These are phyloP conservation scores for Alosa sapidissima DNA, from an alignment of 2,797 vertebrate genomes.

Conservation along the genomic window DNA sequence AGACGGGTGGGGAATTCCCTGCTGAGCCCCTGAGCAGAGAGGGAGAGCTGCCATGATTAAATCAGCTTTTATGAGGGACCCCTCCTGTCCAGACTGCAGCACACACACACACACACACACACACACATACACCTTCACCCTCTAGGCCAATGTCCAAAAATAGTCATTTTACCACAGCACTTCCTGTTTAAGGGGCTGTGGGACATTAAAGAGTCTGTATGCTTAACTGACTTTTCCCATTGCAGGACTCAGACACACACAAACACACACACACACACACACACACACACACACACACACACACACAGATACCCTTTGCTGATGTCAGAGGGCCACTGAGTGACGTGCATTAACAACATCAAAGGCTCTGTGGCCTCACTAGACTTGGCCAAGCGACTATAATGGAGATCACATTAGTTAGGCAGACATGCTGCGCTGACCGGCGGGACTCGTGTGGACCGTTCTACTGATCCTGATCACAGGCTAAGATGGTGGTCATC, in stretches of 20 bases:
- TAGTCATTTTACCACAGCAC: slow-evolving; percentile 37
- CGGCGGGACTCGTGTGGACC: background rate
- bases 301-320: background rate
- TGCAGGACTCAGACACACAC: background rate
- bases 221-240: slow-evolving; percentile 21
- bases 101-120: slow-evolving; percentile 31
- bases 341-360: background rate
- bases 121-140: background rate
- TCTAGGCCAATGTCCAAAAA: slow-evolving; percentile 22
- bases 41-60: background rate
- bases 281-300: background rate
- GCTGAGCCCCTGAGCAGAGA: background rate
- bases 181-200: background rate
- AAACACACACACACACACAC: background rate
- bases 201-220: slow-evolving; percentile 50
- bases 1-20: background rate
- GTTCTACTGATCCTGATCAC: background rate
- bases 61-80: slow-evolving; percentile 11
- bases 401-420: background rate
- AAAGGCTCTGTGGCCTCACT: background rate
- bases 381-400: background rate
- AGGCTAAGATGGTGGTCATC: background rate
- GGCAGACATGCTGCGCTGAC: background rate
- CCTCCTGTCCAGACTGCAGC: background rate
- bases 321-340: background rate